Percentiles rank a stretch among this genome's conserved stretches.
Evolutionary conservation across 2,888 invertebrate species (phyloP).

Genomic region (Microctonus brassicae): DNA sequence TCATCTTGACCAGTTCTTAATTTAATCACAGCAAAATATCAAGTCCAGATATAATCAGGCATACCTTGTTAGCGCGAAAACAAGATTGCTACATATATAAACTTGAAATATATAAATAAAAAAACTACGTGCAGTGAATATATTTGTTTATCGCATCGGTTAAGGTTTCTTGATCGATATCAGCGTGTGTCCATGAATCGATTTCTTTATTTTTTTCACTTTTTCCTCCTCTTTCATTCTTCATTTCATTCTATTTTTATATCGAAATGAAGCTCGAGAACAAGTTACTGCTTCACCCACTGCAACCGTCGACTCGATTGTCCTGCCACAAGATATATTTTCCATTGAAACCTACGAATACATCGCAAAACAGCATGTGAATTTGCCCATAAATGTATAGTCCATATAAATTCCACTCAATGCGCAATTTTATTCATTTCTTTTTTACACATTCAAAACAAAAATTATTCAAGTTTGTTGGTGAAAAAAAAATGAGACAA

Average conservation of each 20-base stretch:
- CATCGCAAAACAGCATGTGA: background rate
- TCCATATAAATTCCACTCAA: too few species aligned
- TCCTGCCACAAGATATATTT: constrained; percentile 7
- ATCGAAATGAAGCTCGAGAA: constrained; percentile 33
- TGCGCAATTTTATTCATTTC: background rate
- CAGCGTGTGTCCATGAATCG: background rate
- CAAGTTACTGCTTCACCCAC: constrained; percentile 10
- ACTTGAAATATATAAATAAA: background rate
- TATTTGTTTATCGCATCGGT: background rate
- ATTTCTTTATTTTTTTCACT: background rate
- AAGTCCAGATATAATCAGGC: constrained; percentile 50
- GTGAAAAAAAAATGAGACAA: background rate
- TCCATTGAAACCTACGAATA: constrained; percentile 1
- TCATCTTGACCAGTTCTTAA: background rate
- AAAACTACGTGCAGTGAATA: background rate
- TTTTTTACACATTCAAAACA: background rate
- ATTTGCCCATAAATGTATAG: background rate
- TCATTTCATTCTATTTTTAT: too few species aligned
- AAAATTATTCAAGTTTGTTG: background rate
- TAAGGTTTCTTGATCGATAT: constrained; percentile 20
- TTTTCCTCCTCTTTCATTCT: too few species aligned
- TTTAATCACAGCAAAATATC: constrained; percentile 33
- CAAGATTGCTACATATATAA: constrained; percentile 44
- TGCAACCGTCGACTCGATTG: constrained; percentile 1
- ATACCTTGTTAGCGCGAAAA: constrained; percentile 51